phyloP scores from a whole-genome alignment of 2,797 vertebrate species.

The Psittacula echo region DNA sequence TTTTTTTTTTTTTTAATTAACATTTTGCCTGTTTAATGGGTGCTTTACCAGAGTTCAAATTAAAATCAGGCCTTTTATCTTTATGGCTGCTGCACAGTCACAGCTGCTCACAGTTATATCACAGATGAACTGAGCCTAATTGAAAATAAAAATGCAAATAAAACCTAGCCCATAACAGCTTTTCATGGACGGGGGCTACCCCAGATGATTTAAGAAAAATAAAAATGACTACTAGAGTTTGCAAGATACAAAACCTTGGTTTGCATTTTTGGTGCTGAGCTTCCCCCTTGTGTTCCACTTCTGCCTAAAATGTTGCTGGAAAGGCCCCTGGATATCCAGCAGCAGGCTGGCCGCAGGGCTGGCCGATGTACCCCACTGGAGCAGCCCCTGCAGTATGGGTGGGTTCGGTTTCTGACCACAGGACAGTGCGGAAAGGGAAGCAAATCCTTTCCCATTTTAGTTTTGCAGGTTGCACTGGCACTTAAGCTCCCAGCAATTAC shows the following conservation, averaged over 20 bases:
- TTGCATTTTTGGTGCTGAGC: slow-evolving; percentile 24
- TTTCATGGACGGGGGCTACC: slow-evolving; percentile 48
- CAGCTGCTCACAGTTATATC: slow-evolving; percentile 82
- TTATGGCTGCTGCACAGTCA: slow-evolving; percentile 74
- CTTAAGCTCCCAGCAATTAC: background rate
- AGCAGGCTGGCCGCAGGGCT: background rate
- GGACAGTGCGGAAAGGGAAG: background rate
- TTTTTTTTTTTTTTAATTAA: slow-evolving; percentile 83
- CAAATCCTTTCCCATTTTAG: background rate
- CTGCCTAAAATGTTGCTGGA: background rate
- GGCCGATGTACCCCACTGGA: background rate
- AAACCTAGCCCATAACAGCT: slow-evolving; percentile 74
- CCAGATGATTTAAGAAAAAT: slow-evolving; percentile 47
- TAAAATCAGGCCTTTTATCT: slow-evolving; percentile 84
- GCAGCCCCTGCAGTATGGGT: background rate
- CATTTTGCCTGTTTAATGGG: slow-evolving; percentile 81
- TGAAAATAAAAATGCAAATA: slow-evolving; percentile 84
- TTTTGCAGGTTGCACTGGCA: background rate
- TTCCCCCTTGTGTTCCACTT: slow-evolving; percentile 14
- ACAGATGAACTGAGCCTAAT: slow-evolving; percentile 81
- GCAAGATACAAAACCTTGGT: background rate
- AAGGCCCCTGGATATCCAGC: background rate
- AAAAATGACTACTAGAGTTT: slow-evolving; percentile 40
- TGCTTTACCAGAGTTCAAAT: slow-evolving; percentile 82
- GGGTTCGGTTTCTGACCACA: background rate